Conservation (phyloP, 2,113 vertebrate species). For the Gavialis gangeticus region DNA sequence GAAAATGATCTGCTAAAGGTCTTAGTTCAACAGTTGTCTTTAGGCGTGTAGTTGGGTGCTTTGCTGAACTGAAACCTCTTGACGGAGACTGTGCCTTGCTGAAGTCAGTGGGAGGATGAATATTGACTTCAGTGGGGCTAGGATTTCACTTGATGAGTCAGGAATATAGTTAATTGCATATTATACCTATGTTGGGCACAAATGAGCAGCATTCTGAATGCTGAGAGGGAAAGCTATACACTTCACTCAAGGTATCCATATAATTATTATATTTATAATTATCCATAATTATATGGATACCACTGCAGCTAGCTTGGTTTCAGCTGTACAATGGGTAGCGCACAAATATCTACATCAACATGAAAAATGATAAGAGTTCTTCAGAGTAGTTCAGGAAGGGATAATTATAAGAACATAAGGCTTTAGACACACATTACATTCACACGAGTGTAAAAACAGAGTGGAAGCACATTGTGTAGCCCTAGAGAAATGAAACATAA, state of each 20-base stretch:
- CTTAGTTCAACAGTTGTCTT: neutral
- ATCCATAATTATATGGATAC: neutral
- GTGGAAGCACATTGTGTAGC: no score
- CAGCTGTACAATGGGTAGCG: neutral
- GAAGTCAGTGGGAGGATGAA: neutral
- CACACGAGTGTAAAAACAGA: no score
- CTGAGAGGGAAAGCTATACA: neutral
- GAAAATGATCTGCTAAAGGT: neutral
- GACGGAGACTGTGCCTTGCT: neutral
- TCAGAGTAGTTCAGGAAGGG: neutral
- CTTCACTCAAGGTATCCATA: neutral
- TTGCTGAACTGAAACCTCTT: neutral
- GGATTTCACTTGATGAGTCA: accelerated
- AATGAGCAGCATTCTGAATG: neutral
- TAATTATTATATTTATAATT: no score
- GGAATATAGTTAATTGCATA: neutral
- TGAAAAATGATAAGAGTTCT: neutral
- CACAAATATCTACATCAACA: neutral
- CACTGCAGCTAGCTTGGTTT: neutral
- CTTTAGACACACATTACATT: no score
- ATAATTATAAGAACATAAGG: neutral
- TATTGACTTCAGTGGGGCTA: neutral
- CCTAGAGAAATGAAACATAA: no score
- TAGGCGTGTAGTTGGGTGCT: neutral
- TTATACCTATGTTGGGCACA: neutral